Evolutionary conservation across 1,140 invertebrate species (phyloP), one percentile per base, ranked within the genome.

Genomic region (Stegodyphus dumicola): DNA sequence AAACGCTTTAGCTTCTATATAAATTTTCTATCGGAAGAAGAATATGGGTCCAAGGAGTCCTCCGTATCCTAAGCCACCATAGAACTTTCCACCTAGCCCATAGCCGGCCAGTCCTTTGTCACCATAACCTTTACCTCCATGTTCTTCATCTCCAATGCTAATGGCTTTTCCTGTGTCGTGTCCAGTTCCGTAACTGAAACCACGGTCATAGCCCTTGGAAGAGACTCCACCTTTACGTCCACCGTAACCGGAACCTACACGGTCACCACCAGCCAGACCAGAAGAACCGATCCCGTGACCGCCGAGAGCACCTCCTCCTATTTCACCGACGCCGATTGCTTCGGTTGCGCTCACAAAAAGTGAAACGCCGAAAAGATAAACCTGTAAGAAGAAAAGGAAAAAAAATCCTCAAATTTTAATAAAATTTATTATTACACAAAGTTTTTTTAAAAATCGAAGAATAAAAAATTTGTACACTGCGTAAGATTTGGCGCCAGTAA

Each of bases 111-210:
- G 66, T 33, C 69, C 79, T 66, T 83, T 83, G 18, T 83, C 79
- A 48, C 70, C 79, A 67, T 33, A 74, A 52, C 79, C 79, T 66
- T 83, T 83, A 10, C 79, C 79, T 2, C 60, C 69, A 33, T 53
- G 51, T 5, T 66, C 56, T 83, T 83, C 79, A 33, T 83, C 79
- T 17, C 69, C 79, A 33, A 53, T 33, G 6, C 49, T 75, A 6
- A 66, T 33, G 33, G 13, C 52, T 52, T 83, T 75, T 5, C 56
- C 79, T 7, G 70, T 66, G 17, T 83, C 79, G 9, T 83, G 79
- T 6, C 79, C 79, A 13, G 33, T 75, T 3, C 79, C 79, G 15
- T 66, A 83, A 9, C 69, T 83, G 71, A 83, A 83, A 7, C 79
- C 71, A 6, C 79, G 48, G n/a, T 71, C 70, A n/a, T 83, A 83